Conservation (phyloP, 2,113 vertebrate species). For the Thermophis baileyi region DNA sequence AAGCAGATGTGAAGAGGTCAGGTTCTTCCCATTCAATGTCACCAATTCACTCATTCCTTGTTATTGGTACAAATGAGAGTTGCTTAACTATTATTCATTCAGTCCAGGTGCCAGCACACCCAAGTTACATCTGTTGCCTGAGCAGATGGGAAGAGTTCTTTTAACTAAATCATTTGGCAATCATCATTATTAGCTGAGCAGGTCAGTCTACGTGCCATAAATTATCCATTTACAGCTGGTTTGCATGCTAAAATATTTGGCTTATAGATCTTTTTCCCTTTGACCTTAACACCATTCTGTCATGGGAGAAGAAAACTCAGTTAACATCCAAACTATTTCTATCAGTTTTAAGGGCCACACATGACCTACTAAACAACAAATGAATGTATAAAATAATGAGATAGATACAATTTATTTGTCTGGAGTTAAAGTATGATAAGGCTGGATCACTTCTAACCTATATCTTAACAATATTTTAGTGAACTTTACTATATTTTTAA, state of each 20-base stretch:
- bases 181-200: conserved; percentile 45
- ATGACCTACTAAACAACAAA: not conserved
- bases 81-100: conserved; percentile 48
- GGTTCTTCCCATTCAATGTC: conserved; percentile 23
- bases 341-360: not conserved
- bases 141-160: conserved; percentile 57
- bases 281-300: conserved; percentile 5
- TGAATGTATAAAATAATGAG: not conserved
- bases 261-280: not conserved
- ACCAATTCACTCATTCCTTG: not conserved
- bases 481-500: not conserved
- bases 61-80: conserved; percentile 23
- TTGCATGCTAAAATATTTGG: conserved; percentile 38
- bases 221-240: conserved; percentile 51
- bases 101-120: conserved; percentile 45
- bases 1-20: not conserved
- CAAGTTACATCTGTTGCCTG: conserved; percentile 42
- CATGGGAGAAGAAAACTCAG: conserved; percentile 31
- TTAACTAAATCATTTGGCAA: conserved; percentile 44
- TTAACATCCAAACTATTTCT: conserved; percentile 24
- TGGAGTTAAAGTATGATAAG: not conserved
- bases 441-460: not conserved
- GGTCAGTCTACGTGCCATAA: conserved; percentile 43
- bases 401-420: not conserved
- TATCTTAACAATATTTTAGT: not conserved